Base-by-base conservation (phyloP, 2,888 invertebrate species). In the Aphidius colemani region DNA sequence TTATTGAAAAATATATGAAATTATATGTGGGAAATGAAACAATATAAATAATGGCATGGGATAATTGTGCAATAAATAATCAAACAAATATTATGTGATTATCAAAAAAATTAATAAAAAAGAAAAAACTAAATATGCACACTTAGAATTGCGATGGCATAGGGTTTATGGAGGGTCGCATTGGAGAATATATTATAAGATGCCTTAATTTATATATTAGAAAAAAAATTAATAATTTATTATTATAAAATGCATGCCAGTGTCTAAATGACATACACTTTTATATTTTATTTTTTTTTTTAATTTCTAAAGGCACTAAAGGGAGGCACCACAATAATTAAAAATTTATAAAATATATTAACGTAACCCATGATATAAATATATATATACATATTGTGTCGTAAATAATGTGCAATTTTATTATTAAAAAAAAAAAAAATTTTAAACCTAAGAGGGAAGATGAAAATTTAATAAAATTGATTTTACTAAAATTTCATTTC, bases 221-320 rank as follows among this genome's bases (percentile, higher is more conserved):
- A 7, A 43, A 53, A 46, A 45, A 41, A 40, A 13, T 49, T 43
- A 46, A 51, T 57, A 41, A 18, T 39, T 61, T 49, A 45, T 49
- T 60, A 57, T 57, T 57, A 18, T 46, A 56, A 56, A 56, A 56
- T 69, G 70, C 74, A 74, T 75, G 75, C 74, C 71, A 66, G 69
- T 74, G 73, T 69, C 71, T 72, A 70, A 71, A 74, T 69, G 70
- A 72, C 70, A 72, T 69, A 74, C 69, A 72, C 71, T 67, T 74
- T 72, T 58, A 40, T 30, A 30, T 30, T 30, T 30, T 30, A 30
- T 5, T 30, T 30, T 30, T 30, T 18, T 18, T 30, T 30, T 30
- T 53, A 46, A 46, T 51, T 40, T 45, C 46, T 61, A 48, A 72
- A 69, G 66, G 66, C 67, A 69, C 73, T 73, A 72, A 72, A 59